Evolutionary conservation across 2,888 invertebrate species (phyloP).

Genomic region (Andrena trimmerana): DNA sequence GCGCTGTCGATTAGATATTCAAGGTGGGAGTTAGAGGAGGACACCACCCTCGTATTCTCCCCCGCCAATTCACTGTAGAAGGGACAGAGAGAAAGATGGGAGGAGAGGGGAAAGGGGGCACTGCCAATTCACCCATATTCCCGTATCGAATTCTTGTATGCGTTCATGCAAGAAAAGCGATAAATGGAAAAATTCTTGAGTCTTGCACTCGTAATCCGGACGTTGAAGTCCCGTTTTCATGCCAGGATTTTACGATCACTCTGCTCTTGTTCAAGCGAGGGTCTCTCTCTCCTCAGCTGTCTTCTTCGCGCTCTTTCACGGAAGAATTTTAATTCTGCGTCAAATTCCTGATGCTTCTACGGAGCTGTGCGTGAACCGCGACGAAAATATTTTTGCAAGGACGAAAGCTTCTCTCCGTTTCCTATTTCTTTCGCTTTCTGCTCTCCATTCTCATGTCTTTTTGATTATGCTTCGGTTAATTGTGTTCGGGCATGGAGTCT

Average conservation of each 20-base stretch:
- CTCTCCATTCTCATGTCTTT: background rate
- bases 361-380: background rate
- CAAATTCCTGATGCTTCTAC: conserved; percentile 73
- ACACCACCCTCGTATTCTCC: conserved; percentile 25
- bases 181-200: conserved; percentile 85
- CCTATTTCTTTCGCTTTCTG: background rate
- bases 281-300: background rate
- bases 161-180: conserved; percentile 83
- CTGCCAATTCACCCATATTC: conserved; percentile 66
- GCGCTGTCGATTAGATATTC: conserved; percentile 74
- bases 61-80: conserved; percentile 15
- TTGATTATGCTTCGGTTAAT: background rate
- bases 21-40: conserved; percentile 61
- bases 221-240: conserved; percentile 71
- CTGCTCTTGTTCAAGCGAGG: conserved; percentile 14
- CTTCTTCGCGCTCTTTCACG: conserved; percentile 37
- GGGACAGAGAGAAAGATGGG: conserved; percentile 15
- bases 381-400: background rate
- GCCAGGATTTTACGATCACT: conserved; percentile 72
- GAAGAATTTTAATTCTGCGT: conserved; percentile 76
- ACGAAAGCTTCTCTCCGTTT: background rate
- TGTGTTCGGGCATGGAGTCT: background rate
- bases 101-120: conserved; percentile 13
- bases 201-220: conserved; percentile 81
- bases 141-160: conserved; percentile 80